Evolutionary conservation across 23 tunicate species (phyloP).

Genomic region (Halocynthia aurantium): DNA sequence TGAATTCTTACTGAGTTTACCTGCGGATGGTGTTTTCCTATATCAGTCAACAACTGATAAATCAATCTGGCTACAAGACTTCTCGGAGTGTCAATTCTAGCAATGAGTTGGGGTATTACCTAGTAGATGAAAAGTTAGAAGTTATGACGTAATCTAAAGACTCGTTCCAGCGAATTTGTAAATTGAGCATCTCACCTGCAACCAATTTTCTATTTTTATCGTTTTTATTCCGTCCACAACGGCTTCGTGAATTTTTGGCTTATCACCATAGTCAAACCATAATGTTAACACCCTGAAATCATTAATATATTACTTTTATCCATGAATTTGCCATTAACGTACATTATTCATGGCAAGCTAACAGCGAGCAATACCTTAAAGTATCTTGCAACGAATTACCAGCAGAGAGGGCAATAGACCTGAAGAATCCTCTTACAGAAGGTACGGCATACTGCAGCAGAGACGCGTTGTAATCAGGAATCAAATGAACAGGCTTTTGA

Average conservation of each 20-base stretch:
- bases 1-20: constrained; percentile 10
- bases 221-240: constrained; percentile 78
- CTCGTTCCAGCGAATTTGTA: background rate
- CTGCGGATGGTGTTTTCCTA: constrained; percentile 91
- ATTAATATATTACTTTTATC: too few relatives aligned
- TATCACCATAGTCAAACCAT: constrained; percentile 92
- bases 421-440: constrained; percentile 83
- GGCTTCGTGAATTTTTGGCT: constrained; percentile 33
- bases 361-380: constrained; percentile 36
- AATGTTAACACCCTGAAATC: constrained; percentile 56
- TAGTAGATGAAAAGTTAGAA: constrained; percentile 3
- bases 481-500: constrained; percentile 4
- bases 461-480: constrained; percentile 33
- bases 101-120: constrained; percentile 95
- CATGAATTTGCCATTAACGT: too few relatives aligned
- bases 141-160: background rate
- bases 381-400: constrained; percentile 81
- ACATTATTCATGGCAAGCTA: background rate
- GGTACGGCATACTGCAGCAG: constrained; percentile 64
- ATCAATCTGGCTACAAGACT: constrained; percentile 48
- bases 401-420: constrained; percentile 59
- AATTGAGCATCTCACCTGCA: constrained; percentile 52
- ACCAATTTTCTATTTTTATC: constrained; percentile 90
- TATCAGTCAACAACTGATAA: constrained; percentile 67
- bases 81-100: constrained; percentile 77